Conservation (phyloP, 2,113 vertebrate genomes). For the Phylloscopus trochilus region DNA sequence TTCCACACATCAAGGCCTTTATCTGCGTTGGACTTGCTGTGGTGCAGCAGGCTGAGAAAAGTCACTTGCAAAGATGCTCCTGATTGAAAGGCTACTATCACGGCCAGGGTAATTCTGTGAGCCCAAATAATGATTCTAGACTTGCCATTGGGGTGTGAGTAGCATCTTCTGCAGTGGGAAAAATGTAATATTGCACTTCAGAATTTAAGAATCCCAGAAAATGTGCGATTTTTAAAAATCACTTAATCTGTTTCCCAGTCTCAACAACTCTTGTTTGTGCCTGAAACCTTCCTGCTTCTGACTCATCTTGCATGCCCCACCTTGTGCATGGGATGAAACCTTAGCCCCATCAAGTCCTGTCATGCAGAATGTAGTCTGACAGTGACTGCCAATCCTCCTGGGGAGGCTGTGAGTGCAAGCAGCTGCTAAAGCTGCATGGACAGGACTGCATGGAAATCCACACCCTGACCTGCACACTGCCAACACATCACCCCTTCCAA, state of each 20-base stretch:
- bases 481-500: not conserved
- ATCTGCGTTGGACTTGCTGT: not conserved
- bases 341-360: not conserved
- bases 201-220: not conserved
- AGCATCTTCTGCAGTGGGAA: not conserved
- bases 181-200: not conserved
- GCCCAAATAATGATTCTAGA: not conserved
- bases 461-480: not conserved
- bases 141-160: not conserved
- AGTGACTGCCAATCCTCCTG: not conserved
- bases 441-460: not conserved
- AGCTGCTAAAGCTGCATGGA: not conserved
- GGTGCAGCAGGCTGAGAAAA: not conserved
- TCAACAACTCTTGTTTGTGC: not conserved
- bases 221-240: not conserved
- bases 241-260: not conserved
- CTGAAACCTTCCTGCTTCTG: not conserved
- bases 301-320: not conserved
- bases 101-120: not conserved
- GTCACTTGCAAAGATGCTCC: not conserved
- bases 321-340: conserved; percentile 11
- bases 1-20: not conserved
- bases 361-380: conserved; percentile 25
- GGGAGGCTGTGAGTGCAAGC: not conserved
- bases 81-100: not conserved